Base-by-base conservation (phyloP, 2,888 invertebrate genomes). In the Torymus tubicola region DNA sequence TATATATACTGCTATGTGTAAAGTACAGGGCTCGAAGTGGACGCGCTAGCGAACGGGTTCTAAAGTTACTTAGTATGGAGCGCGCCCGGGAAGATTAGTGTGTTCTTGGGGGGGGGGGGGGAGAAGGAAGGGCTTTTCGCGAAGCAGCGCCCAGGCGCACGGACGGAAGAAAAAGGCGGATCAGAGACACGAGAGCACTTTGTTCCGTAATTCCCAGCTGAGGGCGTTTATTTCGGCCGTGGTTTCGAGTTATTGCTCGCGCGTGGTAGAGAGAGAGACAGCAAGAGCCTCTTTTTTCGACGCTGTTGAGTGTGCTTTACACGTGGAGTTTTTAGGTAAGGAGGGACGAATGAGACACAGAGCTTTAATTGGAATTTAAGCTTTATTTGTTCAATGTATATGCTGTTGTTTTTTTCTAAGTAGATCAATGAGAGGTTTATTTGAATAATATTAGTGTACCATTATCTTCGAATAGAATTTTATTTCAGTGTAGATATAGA, bases 51-150 rank as follows among this genome's bases (percentile, higher is more conserved):
- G 58, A 57, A 67, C 42, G 72, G 67, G 55, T 81, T 77, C 72
- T 68, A 77, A 77, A 76, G 76, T 78, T 74, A 81, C 78, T 81
- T 81, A 70, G 78, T 81, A 75, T 81, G 77, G 73, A 69, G 61
- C 74, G 60, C 71, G 65, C 57, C 10, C 64, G 50, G 71, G 61
- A 71, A 81, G 78, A 81, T 81, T 74, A 81, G 81, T 81, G 71
- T 73, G 68, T 74, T 64, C 75, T 75, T 64, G 61, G 16, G 50
- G 5, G 24, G 8, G n/a, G 16, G n/a, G 21, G 57, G 13, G 11
- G 73, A 24, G 52, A 21, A 52, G 21, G 67, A 18, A 11, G 58
- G 72, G 63, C 53, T 73, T 73, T 67, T 67, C 53, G 18, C 16
- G 74, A 31, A 31, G 31, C 31, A 31, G 24, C 31, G 31, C 31